Evolutionary conservation across 2,888 invertebrate species (phyloP).

Genomic region (Ophion obscuratus): DNA sequence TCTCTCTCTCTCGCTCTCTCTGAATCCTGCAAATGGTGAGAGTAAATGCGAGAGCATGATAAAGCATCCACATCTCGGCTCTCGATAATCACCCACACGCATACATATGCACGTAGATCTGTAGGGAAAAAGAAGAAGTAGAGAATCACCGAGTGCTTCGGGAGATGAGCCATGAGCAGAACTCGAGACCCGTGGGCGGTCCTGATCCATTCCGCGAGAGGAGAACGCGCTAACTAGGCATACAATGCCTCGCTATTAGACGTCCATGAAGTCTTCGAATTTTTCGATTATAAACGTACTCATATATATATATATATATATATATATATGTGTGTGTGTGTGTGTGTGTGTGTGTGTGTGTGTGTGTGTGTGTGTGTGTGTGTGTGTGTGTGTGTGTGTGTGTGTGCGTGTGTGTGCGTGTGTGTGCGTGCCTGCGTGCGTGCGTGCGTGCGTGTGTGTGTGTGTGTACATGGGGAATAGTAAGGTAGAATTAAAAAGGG

Average conservation of each 20-base stretch:
- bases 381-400: background rate
- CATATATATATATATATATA: constrained; percentile 3
- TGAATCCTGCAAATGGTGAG: background rate
- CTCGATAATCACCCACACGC: constrained; percentile 47
- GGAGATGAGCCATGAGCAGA: constrained; percentile 69
- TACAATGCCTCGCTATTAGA: constrained; percentile 79
- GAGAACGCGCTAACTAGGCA: constrained; percentile 79
- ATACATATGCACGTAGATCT: background rate
- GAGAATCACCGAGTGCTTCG: constrained; percentile 42
- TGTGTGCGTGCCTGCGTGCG: no score
- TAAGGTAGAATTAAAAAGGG: constrained; percentile 57
- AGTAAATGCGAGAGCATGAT: constrained; percentile 10
- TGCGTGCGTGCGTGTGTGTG: background rate
- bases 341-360: no score
- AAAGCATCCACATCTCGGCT: constrained; percentile 16
- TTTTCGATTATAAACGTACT: constrained; percentile 3
- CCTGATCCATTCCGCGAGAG: constrained; percentile 64
- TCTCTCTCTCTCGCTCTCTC: background rate
- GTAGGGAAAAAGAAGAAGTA: constrained; percentile 69
- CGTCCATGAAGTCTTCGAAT: constrained; percentile 46
- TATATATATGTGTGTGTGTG: background rate
- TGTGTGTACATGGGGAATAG: constrained; percentile 6
- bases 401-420: background rate
- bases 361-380: background rate
- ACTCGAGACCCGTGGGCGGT: constrained; percentile 74